These are phyloP conservation scores for Labia minor DNA, from an alignment of 2,888 invertebrate species.

Conservation along the genomic window DNA sequence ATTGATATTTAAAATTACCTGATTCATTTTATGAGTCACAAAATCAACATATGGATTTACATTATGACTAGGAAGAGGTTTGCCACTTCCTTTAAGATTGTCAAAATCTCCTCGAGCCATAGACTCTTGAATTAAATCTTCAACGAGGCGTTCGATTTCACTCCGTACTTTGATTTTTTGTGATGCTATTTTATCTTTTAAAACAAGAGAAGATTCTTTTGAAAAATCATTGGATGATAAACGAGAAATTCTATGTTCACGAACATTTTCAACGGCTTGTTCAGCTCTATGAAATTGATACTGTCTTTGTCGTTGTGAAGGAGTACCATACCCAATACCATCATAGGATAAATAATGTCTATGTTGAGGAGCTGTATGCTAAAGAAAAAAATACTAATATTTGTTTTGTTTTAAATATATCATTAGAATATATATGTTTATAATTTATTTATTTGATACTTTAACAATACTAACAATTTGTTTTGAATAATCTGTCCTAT, in stretches of 20 bases:
- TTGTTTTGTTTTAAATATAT: not conserved
- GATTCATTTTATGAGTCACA: constrained; percentile 74
- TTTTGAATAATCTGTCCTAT: too few species aligned
- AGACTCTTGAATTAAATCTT: constrained; percentile 83
- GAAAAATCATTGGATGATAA: constrained; percentile 32
- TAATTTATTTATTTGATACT: too few species aligned
- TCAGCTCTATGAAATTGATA: constrained; percentile 56
- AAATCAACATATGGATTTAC: constrained; percentile 80
- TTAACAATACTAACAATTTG: too few species aligned
- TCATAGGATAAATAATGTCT: constrained; percentile 70
- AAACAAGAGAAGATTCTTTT: constrained; percentile 47
- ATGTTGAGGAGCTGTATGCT: constrained; percentile 83
- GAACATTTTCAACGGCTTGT: constrained; percentile 57
- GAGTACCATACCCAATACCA: constrained; percentile 68
- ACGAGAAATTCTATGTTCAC: constrained; percentile 41
- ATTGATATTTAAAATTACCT: constrained; percentile 40
- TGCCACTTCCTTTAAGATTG: constrained; percentile 70
- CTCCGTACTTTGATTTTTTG: constrained; percentile 61
- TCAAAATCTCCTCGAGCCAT: constrained; percentile 84
- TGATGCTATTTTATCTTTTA: constrained; percentile 51
- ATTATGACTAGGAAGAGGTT: constrained; percentile 57
- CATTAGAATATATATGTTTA: not conserved
- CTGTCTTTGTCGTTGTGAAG: constrained; percentile 66
- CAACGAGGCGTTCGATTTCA: constrained; percentile 77
- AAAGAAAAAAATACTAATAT: constrained; percentile 29